Base-by-base conservation (phyloP, 2,113 vertebrate species). In the Glaucomys volans region DNA sequence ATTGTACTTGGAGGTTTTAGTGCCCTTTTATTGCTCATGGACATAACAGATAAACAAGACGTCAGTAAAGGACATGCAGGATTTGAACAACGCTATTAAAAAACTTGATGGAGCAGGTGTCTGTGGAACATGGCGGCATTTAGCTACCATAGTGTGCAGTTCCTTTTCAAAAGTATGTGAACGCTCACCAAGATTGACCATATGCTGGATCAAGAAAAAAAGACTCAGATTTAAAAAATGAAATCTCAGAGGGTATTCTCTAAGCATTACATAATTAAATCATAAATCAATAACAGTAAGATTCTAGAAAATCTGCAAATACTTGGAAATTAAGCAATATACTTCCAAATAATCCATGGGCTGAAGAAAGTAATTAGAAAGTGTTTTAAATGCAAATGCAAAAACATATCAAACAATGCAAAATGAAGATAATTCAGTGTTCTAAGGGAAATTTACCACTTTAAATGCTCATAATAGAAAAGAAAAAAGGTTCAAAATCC, bases 321-420 rank as follows among this genome's bases (percentile, higher is more conserved):
- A 76, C 26, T 87, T 95, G 57, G 14, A 84, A 96, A 84, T 93
- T n/a, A 87, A 75, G 35, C 37, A 96, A 37, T 37, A 32, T 54
- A 24, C 26, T 90, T 95, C 30, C 57, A 92, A 91, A 72, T 54
- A 76, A 67, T 90, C 71, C 44, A 72, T 30, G 64, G 40, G 59
- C 74, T 71, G 40, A 72, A 77, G 57, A 79, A 94, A 95, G 37
- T 80, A 94, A 95, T 96, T 76, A 91, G 80, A 72, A 96, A 90
- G 57, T 62, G 76, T 62, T 96, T 92, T 59, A 84, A 50, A 94
- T 80, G 26, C 40, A 72, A 93, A 81, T 87, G 9, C 76, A 96
- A 92, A 96, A 92, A 83, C 12, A 10, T 32, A 71, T 52, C 24
- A 52, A 84, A 92, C 42, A n/a, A 87, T 50, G 74, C 42, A 52